Conservation (phyloP, 1,140 invertebrate genomes). For the Hormaphis cornu region DNA sequence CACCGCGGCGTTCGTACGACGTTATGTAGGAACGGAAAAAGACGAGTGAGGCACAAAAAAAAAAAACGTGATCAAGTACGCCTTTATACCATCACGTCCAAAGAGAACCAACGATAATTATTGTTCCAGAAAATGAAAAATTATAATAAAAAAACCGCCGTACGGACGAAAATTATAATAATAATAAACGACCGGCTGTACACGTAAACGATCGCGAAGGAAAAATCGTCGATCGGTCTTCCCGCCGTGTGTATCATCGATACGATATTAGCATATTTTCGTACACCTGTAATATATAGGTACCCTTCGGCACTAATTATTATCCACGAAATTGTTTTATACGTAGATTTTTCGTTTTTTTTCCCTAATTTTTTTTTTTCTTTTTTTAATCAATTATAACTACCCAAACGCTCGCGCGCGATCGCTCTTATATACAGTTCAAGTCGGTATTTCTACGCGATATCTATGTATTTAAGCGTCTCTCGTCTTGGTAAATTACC, state of each 20-base stretch:
- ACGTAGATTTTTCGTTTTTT: no score
- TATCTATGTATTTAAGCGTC: not conserved
- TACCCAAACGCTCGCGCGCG: not conserved
- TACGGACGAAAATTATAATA: not conserved
- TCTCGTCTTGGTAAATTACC: not conserved
- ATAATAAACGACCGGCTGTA: not conserved
- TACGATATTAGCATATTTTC: not conserved
- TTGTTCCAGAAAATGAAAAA: not conserved
- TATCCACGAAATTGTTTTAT: not conserved
- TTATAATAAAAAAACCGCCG: not conserved
- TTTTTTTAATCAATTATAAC: conserved; percentile 1
- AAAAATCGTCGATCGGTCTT: not conserved
- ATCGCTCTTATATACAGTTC: not conserved
- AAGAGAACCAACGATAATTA: conserved; percentile 16
- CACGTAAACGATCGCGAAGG: not conserved
- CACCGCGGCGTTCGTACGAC: not conserved
- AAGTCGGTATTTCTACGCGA: not conserved
- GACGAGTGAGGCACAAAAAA: no score
- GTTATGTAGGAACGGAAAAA: not conserved
- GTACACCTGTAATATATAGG: no score
- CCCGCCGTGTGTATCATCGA: not conserved
- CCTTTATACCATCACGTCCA: conserved; percentile 23
- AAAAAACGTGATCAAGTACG: conserved; percentile 19
- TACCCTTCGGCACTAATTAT: not conserved
- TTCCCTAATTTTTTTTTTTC: no score